phyloP scores from a whole-genome alignment of 1,140 invertebrate genomes.

The Dufourea novaeangliae region DNA sequence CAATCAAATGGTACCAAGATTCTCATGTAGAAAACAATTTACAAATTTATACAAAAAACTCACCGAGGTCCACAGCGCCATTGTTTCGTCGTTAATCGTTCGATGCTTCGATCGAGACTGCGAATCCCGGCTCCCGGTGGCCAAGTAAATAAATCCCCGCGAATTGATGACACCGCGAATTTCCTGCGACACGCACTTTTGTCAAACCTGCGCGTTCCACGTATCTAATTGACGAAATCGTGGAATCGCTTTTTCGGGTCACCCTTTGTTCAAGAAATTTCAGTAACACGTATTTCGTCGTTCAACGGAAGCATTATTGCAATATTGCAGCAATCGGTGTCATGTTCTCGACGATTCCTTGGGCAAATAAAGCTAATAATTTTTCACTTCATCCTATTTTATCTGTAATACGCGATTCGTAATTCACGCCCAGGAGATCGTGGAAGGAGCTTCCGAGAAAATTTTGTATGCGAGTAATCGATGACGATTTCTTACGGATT shows the following conservation, averaged over 20 bases:
- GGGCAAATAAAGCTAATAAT: neutral
- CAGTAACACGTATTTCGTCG: neutral
- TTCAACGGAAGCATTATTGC: neutral
- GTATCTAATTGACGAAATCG: neutral
- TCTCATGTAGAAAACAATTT: too few relatives aligned
- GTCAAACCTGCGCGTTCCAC: neutral
- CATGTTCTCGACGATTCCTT: too few relatives aligned
- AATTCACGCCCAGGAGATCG: neutral
- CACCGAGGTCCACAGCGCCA: slow-evolving; percentile 22
- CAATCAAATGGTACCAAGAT: neutral
- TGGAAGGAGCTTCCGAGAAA: neutral
- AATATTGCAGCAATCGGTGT: neutral
- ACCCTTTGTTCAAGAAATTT: neutral
- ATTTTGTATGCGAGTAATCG: slow-evolving; percentile 21
- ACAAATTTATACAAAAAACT: slow-evolving; percentile 15
- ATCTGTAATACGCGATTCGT: neutral
- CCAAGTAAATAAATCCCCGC: slow-evolving; percentile 25
- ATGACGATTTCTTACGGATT: slow-evolving; percentile 16
- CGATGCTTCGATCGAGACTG: slow-evolving; percentile 24
- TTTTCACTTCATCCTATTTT: neutral
- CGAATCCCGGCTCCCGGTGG: neutral
- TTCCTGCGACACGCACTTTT: slow-evolving; percentile 16
- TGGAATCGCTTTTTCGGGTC: neutral
- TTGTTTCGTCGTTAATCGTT: slow-evolving; percentile 13
- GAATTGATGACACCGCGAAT: slow-evolving; percentile 48